A percentile compares a stretch with the other conserved stretches of the same genome.
Conservation (phyloP, 1,140 invertebrate genomes). For the Conus ventricosus region DNA sequence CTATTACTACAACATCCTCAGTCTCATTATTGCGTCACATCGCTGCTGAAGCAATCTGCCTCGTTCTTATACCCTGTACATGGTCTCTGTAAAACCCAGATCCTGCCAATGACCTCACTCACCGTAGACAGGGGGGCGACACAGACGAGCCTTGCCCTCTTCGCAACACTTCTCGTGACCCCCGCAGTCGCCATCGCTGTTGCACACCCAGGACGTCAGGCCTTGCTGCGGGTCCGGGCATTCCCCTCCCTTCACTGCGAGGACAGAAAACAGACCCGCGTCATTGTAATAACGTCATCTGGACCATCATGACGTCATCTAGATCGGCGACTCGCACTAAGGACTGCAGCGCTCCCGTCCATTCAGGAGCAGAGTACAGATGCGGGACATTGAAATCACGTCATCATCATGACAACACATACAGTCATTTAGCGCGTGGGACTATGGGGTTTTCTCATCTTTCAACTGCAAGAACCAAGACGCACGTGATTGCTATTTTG, state of each 20-base stretch:
- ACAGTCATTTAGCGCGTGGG: background rate
- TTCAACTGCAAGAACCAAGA: too few relatives aligned
- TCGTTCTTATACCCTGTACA: too few relatives aligned
- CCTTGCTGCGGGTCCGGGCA: background rate
- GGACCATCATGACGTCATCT: background rate
- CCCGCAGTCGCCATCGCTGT: background rate
- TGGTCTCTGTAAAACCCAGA: too few relatives aligned
- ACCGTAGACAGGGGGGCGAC: conserved; percentile 2
- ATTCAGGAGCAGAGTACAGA: background rate
- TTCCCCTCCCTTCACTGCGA: background rate
- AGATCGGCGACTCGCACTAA: background rate
- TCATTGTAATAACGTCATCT: background rate
- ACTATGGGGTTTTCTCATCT: too few relatives aligned
- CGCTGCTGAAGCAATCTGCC: too few relatives aligned
- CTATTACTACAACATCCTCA: background rate
- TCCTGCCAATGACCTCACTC: background rate
- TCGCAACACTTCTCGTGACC: background rate
- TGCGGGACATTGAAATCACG: background rate
- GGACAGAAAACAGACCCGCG: background rate
- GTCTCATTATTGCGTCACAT: too few relatives aligned
- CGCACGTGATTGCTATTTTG: too few relatives aligned
- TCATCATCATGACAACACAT: background rate
- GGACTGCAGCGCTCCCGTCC: too few relatives aligned
- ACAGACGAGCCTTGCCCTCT: background rate
- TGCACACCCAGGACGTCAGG: background rate